A percentile compares a stretch with the other conserved stretches of the same genome.
Evolutionary conservation across 2,888 invertebrate genomes (phyloP).

Genomic region (Eucera pruinosa): DNA sequence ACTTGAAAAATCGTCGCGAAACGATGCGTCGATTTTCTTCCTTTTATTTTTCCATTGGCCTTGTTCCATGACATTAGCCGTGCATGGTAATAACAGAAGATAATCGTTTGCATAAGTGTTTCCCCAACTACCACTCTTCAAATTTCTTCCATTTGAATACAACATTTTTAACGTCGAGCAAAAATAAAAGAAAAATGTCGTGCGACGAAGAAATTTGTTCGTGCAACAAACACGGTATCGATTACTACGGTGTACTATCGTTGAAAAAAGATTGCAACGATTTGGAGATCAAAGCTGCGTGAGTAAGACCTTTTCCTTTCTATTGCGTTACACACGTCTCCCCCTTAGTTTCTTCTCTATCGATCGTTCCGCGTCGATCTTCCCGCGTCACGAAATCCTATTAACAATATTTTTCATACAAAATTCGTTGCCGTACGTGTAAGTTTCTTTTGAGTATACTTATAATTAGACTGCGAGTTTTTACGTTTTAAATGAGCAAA

Average conservation of each 20-base stretch:
- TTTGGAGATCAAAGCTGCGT: conserved; percentile 90
- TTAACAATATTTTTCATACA: neutral
- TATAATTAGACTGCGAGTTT: no score
- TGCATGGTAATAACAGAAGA: conserved; percentile 5
- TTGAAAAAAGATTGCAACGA: conserved; percentile 88
- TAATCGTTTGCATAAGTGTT: conserved; percentile 5
- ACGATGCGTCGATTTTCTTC: conserved; percentile 63
- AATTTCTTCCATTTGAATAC: neutral
- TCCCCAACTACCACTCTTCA: neutral
- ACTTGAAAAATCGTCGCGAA: conserved; percentile 67
- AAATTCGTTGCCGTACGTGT: neutral
- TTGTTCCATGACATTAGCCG: conserved; percentile 34
- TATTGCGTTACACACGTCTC: conserved; percentile 1
- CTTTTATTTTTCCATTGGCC: conserved; percentile 5
- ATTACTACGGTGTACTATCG: conserved; percentile 92
- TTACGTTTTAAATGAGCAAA: no score
- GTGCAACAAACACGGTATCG: conserved; percentile 85
- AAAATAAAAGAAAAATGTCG: neutral
- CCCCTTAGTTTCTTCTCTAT: neutral
- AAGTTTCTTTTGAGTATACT: neutral
- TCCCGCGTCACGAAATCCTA: neutral
- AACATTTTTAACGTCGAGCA: neutral
- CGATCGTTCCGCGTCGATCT: conserved; percentile 7
- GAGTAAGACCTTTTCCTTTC: conserved; percentile 72
- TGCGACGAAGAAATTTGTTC: conserved; percentile 20